Evolutionary conservation across 2,797 vertebrate species (phyloP), one percentile per base, ranked within the genome.

Genomic region (Macropus fuliginosus): DNA sequence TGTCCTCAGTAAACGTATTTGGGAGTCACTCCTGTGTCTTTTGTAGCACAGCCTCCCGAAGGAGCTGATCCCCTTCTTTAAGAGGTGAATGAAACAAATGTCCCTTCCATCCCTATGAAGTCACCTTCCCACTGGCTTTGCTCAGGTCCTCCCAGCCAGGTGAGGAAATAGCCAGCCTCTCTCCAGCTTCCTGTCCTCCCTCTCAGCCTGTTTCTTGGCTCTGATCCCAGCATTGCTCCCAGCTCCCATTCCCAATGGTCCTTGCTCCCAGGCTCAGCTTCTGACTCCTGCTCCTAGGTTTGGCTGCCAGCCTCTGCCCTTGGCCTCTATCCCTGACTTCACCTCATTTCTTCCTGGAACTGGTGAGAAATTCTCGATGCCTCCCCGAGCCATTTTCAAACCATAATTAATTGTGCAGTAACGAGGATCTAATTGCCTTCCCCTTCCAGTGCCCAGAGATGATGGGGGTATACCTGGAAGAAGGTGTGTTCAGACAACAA

Each of bases 401-500:
- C 95, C 97, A 95, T 98, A 98, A 98, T 99, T 98, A 98, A 98
- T 98, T 98, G 97, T 97, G 92, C 56, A 97, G 97, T 98, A 98
- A 98, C 46, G 91, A 98, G 96, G 96, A 97, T 95, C 97, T 98
- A 98, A 98, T 98, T 98, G 97, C 97, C 97, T 98, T 98, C 95
- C 96, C 97, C 18, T 97, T 93, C 96, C 95, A 98, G 98, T 97
- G 96, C 98, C 98, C 93, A 93, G 98, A 98, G 98, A 98, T 96
- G 96, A 97, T 96, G 93, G 97, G 97, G 98, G 55, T 2, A 94
- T 98, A 98, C 98, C 98, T 98, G 95, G 16, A 96, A 97, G 97
- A 97, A 98, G 98, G 98, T 98, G 97, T 96, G 90, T 97, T 98
- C 97, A 92, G 97, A 62, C 95, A 6, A 62, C 93, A 95, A 98